phyloP scores from a whole-genome alignment of 1,140 invertebrate species.

The Heliothis virescens region DNA sequence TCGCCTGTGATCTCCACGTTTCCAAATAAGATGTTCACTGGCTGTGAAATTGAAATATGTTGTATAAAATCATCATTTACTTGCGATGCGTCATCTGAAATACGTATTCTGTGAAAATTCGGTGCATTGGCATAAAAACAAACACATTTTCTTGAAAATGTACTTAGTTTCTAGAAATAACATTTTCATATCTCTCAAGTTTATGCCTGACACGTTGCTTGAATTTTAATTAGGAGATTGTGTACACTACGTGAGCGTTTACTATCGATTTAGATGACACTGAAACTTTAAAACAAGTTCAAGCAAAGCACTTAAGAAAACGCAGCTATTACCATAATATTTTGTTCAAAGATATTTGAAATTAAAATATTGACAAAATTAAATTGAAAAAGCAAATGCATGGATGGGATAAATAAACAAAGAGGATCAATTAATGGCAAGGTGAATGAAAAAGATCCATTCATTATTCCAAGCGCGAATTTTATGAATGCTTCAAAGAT shows the following conservation, averaged over 20 bases:
- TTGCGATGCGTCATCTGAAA: background rate
- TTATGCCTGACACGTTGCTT: background rate
- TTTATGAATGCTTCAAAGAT: too few relatives aligned
- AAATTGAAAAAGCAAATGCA: too few relatives aligned
- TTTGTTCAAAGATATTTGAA: too few relatives aligned
- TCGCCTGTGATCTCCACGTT: background rate
- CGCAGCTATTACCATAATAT: too few relatives aligned
- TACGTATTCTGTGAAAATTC: background rate
- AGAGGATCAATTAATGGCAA: too few relatives aligned
- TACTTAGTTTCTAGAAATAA: too few relatives aligned
- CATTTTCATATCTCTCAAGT: background rate
- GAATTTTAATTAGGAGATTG: constrained; percentile 1
- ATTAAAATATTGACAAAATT: too few relatives aligned
- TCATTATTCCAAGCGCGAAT: too few relatives aligned
- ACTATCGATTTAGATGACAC: background rate
- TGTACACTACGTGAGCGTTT: background rate
- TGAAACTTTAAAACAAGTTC: background rate
- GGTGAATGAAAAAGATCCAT: too few relatives aligned
- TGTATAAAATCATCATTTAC: constrained; percentile 7
- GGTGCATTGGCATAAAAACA: background rate
- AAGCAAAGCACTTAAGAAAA: background rate
- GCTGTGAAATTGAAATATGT: constrained; percentile 42
- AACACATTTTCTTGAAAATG: background rate
- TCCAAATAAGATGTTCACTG: constrained; percentile 12
- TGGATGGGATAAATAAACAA: too few relatives aligned